phyloP scores from a whole-genome alignment of 2,113 vertebrate genomes.

The Aspidoscelis tigris region DNA sequence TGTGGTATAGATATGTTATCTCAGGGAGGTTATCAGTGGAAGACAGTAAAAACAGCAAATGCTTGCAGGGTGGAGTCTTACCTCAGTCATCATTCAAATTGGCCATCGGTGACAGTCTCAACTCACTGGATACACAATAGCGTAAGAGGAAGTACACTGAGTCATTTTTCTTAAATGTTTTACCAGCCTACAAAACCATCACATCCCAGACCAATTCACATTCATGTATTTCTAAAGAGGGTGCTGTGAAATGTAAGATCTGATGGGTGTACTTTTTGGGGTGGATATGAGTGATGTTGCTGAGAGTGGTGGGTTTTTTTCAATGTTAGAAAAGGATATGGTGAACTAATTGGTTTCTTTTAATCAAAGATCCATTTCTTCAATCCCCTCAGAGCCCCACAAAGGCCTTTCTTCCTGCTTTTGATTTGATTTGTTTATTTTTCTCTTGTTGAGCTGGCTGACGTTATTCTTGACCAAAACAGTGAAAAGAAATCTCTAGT shows the following conservation, averaged over 20 bases:
- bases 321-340: not conserved
- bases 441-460: conserved; percentile 18
- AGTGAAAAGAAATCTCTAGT: not conserved
- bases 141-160: not conserved
- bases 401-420: not conserved
- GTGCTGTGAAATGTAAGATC: not conserved
- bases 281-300: not conserved
- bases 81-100: not conserved
- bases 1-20: not conserved
- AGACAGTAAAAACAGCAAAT: too few relatives aligned
- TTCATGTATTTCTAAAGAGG: not conserved
- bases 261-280: not conserved
- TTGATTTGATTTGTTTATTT: not conserved
- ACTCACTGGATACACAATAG: not conserved
- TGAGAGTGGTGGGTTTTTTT: conserved; percentile 1
- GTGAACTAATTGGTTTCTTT: conserved; percentile 3
- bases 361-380: conserved; percentile 12
- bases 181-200: not conserved
- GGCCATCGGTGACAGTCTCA: not conserved
- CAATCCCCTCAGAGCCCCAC: not conserved
- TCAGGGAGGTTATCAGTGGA: too few relatives aligned
- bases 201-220: not conserved
- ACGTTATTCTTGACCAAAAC: conserved; percentile 23
- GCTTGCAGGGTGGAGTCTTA: not conserved
- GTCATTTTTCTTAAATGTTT: not conserved